Conservation (phyloP, 1,140 invertebrate genomes). For the Zaprionus kolodkinae region DNA sequence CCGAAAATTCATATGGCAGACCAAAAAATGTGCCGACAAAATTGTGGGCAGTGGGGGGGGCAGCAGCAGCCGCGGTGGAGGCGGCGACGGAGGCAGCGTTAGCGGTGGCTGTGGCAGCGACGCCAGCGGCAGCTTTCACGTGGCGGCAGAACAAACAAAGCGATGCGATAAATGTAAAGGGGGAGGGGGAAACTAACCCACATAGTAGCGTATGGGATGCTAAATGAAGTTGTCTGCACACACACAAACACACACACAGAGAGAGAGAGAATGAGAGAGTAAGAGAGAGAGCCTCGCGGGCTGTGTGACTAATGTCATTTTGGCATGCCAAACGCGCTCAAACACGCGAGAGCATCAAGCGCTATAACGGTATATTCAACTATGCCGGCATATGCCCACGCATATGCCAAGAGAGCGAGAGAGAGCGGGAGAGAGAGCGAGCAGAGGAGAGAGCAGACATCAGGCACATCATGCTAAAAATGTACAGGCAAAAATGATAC, state of each 20-base stretch:
- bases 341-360: conserved; percentile 62
- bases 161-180: conserved; percentile 20
- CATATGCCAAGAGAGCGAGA: conserved; percentile 16
- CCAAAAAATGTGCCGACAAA: conserved; percentile 60
- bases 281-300: not conserved
- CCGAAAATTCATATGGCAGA: conserved; percentile 62
- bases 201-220: conserved; percentile 31
- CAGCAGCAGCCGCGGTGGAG: not conserved
- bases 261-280: too few relatives aligned
- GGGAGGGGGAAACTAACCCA: conserved; percentile 15
- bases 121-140: not conserved
- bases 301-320: conserved; percentile 75
- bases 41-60: conserved; percentile 23
- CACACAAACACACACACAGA: conserved; percentile 7
- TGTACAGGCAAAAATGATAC: conserved; percentile 59
- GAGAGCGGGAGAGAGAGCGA: not conserved
- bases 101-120: not conserved
- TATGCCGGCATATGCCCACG: conserved; percentile 31
- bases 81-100: not conserved
- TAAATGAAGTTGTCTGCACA: conserved; percentile 46
- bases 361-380: conserved; percentile 25
- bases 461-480: conserved; percentile 63
- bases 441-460: conserved; percentile 11
- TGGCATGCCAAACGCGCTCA: conserved; percentile 72
- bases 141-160: conserved; percentile 36